Evolutionary conservation across 1,140 invertebrate genomes (phyloP), one percentile per base, ranked within the genome.

Genomic region (Caerostris extrusa): DNA sequence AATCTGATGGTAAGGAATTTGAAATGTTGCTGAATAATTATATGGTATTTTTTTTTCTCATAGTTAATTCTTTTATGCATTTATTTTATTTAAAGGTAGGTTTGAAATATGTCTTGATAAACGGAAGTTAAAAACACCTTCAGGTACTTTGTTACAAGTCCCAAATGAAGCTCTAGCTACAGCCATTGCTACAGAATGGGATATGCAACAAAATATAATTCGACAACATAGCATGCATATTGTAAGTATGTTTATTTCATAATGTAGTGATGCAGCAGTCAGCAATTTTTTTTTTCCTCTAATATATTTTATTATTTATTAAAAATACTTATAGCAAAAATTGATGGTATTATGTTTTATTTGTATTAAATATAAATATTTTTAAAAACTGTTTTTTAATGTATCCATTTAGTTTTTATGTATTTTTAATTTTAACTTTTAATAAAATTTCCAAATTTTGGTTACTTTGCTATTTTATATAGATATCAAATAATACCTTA

Each of bases 171-270:
- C 97, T n/a, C 96, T 99, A 61, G 99, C 99, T 17, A 96, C 99
- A 91, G 98, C 98, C 17, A 97, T 99, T 67, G 98, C 98, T 5
- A 97, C 97, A 83, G 99, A 99, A 97, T 99, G 99, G 98, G 97
- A 98, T 95, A 97, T 97, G 77, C 99, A 99, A 97, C 99, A 98
- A 98, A 97, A 98, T 95, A 96, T 97, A n/a, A 98, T 99, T 95
- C 97, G 97, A 94, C 97, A 98, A 64, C 96, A 96, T 92, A 97
- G 96, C 90, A 99, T 99, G 98, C 98, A 99, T 96, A 96, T 99
- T 96, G 98, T 98, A 97, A 96, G 95, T 93, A 71, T 34, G 67
- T 55, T 95, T 93, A 34, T 34, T 34, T 34, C 34, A 34, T 34
- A 34, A 34, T 34, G 34, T 34, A 34, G 34, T 34, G 34, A 34